Evolutionary conservation across 2,888 invertebrate species (phyloP).

Genomic region (Celastrina argiolus): DNA sequence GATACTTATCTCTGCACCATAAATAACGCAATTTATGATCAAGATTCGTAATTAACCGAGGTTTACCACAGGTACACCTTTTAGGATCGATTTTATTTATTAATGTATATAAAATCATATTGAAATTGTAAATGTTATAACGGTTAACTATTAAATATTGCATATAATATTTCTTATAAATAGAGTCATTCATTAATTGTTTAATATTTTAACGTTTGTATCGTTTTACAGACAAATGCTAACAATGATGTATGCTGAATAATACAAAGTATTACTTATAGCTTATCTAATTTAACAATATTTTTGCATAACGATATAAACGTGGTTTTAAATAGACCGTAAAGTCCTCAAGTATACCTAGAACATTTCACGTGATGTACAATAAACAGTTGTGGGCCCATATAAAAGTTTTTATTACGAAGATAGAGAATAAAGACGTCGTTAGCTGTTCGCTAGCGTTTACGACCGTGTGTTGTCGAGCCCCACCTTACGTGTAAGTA

Average conservation of each 20-base stretch:
- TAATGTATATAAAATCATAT: not conserved
- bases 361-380: conserved; percentile 33
- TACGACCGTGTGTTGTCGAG: conserved; percentile 44
- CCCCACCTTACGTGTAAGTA: conserved; percentile 27
- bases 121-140: not conserved
- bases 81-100: not conserved
- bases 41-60: conserved; percentile 10
- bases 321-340: conserved; percentile 27
- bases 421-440: conserved; percentile 33
- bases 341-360: conserved; percentile 23
- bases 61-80: conserved; percentile 6
- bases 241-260: not conserved
- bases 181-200: too few relatives aligned
- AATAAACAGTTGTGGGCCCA: conserved; percentile 35
- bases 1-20: not conserved
- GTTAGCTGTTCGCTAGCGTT: conserved; percentile 36
- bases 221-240: too few relatives aligned
- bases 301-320: not conserved
- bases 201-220: too few relatives aligned
- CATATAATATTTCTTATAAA: too few relatives aligned
- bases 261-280: too few relatives aligned
- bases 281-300: not conserved
- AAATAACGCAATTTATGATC: conserved; percentile 15
- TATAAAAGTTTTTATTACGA: conserved; percentile 38
- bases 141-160: conserved; percentile 1